Evolutionary conservation across 2,113 vertebrate genomes (phyloP), one percentile per base, ranked within the genome.

Genomic region (Cardinalis cardinalis): DNA sequence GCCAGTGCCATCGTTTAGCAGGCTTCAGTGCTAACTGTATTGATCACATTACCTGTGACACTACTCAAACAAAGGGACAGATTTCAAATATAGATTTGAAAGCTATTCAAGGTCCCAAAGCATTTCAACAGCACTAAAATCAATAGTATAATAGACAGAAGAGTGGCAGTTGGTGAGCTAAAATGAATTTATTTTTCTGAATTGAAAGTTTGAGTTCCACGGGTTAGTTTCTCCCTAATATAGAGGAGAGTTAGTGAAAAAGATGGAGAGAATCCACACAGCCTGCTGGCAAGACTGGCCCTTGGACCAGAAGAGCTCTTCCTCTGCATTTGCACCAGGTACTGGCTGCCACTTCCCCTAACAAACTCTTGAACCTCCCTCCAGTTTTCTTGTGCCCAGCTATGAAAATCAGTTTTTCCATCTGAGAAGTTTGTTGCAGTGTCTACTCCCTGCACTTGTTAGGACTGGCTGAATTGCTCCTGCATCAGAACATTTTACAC

Each of bases 1-100:
- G 43, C 17, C 63, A 51, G n/a, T 71, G 40, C 43, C 48, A 84
- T 56, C 0, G 1, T 56, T 83, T 71, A 86, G 24, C 1, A 3
- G 82, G 40, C 24, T 71, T 80, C 86, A 80, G 31, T 49, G 60
- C 36, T 74, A 86, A 46, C 52, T 80, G 3, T 58, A 87, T 78
- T 31, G 71, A 93, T 83, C 40, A 40, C 16, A 29, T 76, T 85
- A 87, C 55, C 40, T 87, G 87, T 46, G 75, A 91, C 68, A 51
- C 23, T 58, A 51, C 55, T 89, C 84, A 90, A 48, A 80, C 6
- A 41, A 49, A 87, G 40, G 60, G 46, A 53, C n/a, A 44, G 63
- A n/a, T 84, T 93, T 91, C 74, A 94, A 86, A 90, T 80, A 79
- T 2, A 78, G 74, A 69, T 74, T 64, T 87, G 63, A 72, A 88